A percentile compares a stretch with the other conserved stretches of the same genome.
Conservation (phyloP, 1,140 invertebrate genomes). For the Drosophila nigromelanica region DNA sequence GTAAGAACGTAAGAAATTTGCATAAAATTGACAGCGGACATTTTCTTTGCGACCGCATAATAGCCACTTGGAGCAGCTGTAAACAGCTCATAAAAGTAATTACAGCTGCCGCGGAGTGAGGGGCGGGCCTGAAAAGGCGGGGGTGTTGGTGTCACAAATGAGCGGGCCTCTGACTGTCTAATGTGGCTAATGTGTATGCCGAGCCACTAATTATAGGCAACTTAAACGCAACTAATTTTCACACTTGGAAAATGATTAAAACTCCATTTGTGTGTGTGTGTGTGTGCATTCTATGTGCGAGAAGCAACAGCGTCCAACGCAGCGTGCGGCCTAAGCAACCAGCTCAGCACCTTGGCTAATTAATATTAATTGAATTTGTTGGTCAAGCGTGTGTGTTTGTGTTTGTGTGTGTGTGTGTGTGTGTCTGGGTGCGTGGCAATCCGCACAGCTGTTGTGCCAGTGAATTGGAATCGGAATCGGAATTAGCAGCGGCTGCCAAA, state of each 20-base stretch:
- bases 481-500: conserved; percentile 66
- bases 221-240: conserved; percentile 82
- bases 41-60: conserved; percentile 65
- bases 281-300: conserved; percentile 21
- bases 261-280: conserved; percentile 67
- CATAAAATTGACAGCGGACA: conserved; percentile 80
- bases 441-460: conserved; percentile 64
- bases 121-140: background rate
- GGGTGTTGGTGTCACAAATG: conserved; percentile 54
- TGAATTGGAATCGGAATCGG: conserved; percentile 66
- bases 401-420: conserved; percentile 13
- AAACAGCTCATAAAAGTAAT: conserved; percentile 84
- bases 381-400: conserved; percentile 31
- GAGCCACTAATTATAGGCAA: conserved; percentile 73
- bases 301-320: conserved; percentile 55
- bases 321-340: conserved; percentile 51
- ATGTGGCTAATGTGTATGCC: conserved; percentile 33
- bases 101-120: conserved; percentile 47
- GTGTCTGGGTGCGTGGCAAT: conserved; percentile 56
- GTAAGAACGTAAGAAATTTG: conserved; percentile 75
- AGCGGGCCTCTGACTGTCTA: conserved; percentile 25
- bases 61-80: conserved; percentile 80
- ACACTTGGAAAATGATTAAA: conserved; percentile 83
- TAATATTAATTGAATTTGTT: conserved; percentile 81
- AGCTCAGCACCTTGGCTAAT: conserved; percentile 78